These are phyloP conservation scores for Xenentodon cancila DNA, from an alignment of 2,797 vertebrate genomes.

Conservation along the genomic window DNA sequence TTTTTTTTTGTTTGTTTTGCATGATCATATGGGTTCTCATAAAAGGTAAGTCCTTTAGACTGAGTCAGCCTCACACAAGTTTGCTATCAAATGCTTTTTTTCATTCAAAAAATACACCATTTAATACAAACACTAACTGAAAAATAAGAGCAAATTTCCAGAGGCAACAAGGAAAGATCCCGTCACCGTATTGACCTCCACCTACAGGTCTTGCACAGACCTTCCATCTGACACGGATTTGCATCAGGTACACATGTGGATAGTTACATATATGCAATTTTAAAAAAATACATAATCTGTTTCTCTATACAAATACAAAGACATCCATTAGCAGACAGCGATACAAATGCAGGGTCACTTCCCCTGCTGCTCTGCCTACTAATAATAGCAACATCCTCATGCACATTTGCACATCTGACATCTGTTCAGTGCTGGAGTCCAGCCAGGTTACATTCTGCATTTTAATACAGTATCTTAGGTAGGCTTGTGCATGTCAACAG, in stretches of 20 bases:
- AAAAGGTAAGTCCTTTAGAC: slow-evolving; percentile 32
- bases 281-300: slow-evolving; percentile 32
- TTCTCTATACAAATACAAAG: slow-evolving; percentile 29
- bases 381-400: slow-evolving; percentile 76
- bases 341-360: slow-evolving; percentile 60
- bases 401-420: slow-evolving; percentile 79
- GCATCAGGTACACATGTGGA: neutral
- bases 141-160: too few relatives aligned
- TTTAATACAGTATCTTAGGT: slow-evolving; percentile 35
- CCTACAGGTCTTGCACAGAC: neutral
- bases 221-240: slow-evolving; percentile 8
- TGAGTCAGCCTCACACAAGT: slow-evolving; percentile 27
- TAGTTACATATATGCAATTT: slow-evolving; percentile 9
- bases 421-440: slow-evolving; percentile 68
- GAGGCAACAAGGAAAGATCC: neutral
- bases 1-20: slow-evolving; percentile 7
- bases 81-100: slow-evolving; percentile 36
- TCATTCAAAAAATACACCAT: neutral
- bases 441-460: slow-evolving; percentile 54
- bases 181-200: slow-evolving; percentile 40
- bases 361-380: slow-evolving; percentile 65
- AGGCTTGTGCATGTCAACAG: slow-evolving; percentile 15
- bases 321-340: slow-evolving; percentile 32
- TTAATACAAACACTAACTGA: neutral
- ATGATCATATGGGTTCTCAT: slow-evolving; percentile 36